Conservation (phyloP, 2,888 invertebrate genomes). For the Latrodectus hesperus region DNA sequence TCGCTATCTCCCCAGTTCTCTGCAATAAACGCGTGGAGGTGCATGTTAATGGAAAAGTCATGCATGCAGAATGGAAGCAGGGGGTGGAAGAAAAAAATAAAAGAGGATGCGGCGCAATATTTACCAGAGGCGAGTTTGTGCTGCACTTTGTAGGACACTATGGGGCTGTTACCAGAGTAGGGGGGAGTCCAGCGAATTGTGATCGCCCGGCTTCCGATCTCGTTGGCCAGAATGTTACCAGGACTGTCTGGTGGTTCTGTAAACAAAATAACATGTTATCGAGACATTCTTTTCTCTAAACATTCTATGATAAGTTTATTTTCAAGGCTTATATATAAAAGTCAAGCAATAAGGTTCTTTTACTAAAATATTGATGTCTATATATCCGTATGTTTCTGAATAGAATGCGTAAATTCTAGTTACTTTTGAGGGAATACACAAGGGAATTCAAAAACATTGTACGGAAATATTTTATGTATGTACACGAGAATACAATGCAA, state of each 20-base stretch:
- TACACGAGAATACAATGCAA: too few species aligned
- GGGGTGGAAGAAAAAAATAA: background rate
- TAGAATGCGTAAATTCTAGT: too few species aligned
- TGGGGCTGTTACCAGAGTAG: constrained; percentile 70
- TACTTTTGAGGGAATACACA: too few species aligned
- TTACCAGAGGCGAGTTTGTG: constrained; percentile 64
- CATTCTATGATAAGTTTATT: too few species aligned
- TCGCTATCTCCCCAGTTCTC: constrained; percentile 61
- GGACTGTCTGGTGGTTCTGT: constrained; percentile 70
- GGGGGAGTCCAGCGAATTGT: constrained; percentile 69
- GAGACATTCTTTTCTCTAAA: too few species aligned
- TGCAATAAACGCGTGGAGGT: constrained; percentile 18
- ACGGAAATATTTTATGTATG: too few species aligned
- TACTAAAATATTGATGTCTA: too few species aligned
- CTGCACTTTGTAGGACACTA: constrained; percentile 69
- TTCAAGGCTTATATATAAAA: too few species aligned
- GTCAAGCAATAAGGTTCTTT: too few species aligned
- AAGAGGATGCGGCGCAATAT: background rate
- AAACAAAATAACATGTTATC: background rate
- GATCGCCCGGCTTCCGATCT: constrained; percentile 67
- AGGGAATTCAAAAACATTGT: too few species aligned
- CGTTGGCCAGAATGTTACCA: constrained; percentile 68
- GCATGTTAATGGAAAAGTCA: background rate
- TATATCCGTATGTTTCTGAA: too few species aligned
- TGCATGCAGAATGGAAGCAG: background rate